phyloP scores from a whole-genome alignment of 1,140 invertebrate species.

The Caenorhabditis latens region DNA sequence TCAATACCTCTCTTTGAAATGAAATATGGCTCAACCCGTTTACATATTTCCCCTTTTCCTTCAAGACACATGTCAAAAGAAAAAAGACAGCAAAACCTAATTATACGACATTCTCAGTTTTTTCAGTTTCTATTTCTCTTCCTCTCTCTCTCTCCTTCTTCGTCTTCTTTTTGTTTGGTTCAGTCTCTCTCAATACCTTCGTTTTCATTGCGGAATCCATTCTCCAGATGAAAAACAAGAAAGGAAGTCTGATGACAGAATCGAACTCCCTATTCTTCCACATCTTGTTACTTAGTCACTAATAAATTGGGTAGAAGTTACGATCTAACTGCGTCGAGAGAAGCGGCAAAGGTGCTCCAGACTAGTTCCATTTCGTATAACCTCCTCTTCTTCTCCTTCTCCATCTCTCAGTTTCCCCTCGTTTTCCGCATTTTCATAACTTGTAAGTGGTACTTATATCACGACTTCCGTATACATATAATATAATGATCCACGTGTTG shows the following conservation, averaged over 20 bases:
- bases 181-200: not conserved
- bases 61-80: not conserved
- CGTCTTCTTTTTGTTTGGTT: not conserved
- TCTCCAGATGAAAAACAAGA: not conserved
- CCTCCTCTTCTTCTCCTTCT: not conserved
- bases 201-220: not conserved
- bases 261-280: too few species aligned
- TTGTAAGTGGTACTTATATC: slow-evolving; percentile 37
- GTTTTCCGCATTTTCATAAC: not conserved
- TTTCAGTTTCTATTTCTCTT: too few species aligned
- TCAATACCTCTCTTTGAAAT: not conserved
- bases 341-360: too few species aligned
- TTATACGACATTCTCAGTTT: not conserved
- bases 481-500: not conserved
- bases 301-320: too few species aligned
- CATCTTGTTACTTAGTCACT: too few species aligned
- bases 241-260: too few species aligned
- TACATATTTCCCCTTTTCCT: not conserved
- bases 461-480: not conserved
- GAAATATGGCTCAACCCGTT: not conserved
- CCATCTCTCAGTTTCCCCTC: too few species aligned
- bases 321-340: too few species aligned
- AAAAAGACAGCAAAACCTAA: slow-evolving; percentile 4
- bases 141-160: not conserved
- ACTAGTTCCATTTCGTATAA: not conserved